Evolutionary conservation across 2,797 vertebrate genomes (phyloP), one percentile per base, ranked within the genome.

Genomic region (Anguilla megastoma): DNA sequence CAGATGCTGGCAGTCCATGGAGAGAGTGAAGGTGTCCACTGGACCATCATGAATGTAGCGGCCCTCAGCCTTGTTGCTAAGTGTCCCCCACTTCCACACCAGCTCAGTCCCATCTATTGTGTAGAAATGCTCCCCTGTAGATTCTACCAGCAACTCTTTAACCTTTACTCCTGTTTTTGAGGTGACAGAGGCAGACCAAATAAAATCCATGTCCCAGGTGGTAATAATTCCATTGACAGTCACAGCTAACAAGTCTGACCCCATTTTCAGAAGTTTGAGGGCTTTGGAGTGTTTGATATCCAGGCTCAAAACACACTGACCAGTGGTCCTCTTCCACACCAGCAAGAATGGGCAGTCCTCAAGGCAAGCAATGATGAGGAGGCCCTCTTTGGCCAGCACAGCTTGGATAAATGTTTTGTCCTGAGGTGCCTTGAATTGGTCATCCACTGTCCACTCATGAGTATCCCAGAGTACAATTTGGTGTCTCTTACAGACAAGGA

Each of bases 301-400:
- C 69, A 97, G 92, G 41, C 93, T 94, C 52, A 96, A 92, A 79
- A 97, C 91, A 86, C 97, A 97, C 50, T 96, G 93, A 9, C 97
- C 97, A 0, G 93, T 95, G 88, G 87, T 86, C 66, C 95, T 87
- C 63, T 90, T 93, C 96, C 96, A 97, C 88, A 95, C 95, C 86
- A 97, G 91, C 54, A 97, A 89, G 1, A 92, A 92, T 0, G 90
- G 85, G 85, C 92, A 94, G 14, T 89, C 50, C 2, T 95, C 91
- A 54, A 97, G 85, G 56, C 94, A 90, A 89, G 96, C 97, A 76
- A 97, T 90, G 76, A 97, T 93, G 8, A 94, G 93, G 71, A 93
- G 91, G 10, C 94, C 92, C 2, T 92, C 92, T 30, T 91, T 87
- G 87, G 95, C 92, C 41, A 97, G 91, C 56, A 95, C 27, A 9